A percentile compares a stretch with the other conserved stretches of the same genome.
These are phyloP conservation scores for Druon quercuslanigerum DNA, from an alignment of 1,140 invertebrate genomes.

Conservation along the genomic window DNA sequence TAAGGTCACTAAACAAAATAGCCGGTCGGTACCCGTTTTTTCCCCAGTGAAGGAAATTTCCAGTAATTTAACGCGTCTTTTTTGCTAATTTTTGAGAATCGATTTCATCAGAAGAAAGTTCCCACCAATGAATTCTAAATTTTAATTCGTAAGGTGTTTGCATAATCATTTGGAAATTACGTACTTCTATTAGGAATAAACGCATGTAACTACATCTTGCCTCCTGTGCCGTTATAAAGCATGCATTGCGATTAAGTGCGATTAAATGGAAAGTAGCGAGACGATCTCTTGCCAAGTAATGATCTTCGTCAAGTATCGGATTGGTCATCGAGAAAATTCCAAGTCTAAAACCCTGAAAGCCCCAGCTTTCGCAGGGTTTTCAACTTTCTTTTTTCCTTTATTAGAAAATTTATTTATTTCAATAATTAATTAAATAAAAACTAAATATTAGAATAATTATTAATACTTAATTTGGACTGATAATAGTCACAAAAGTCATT, in stretches of 20 bases:
- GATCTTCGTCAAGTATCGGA: slow-evolving; percentile 40
- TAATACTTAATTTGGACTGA: too few relatives aligned
- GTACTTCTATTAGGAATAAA: slow-evolving; percentile 5
- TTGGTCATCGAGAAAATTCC: slow-evolving; percentile 31
- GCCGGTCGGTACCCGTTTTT: too few relatives aligned
- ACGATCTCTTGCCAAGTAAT: slow-evolving; percentile 39
- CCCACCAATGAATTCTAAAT: too few relatives aligned
- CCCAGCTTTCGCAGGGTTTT: slow-evolving; percentile 18
- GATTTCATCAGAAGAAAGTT: too few relatives aligned
- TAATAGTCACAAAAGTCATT: too few relatives aligned
- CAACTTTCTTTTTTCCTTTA: slow-evolving; percentile 45
- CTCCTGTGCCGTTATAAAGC: background rate
- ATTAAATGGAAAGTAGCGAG: slow-evolving; percentile 47
- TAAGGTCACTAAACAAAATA: too few relatives aligned
- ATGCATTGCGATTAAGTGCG: slow-evolving; percentile 37
- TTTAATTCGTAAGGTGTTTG: background rate
- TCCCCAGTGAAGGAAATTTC: too few relatives aligned
- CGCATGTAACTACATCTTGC: slow-evolving; percentile 3
- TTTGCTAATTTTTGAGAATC: too few relatives aligned
- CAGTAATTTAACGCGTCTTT: too few relatives aligned
- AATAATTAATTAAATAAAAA: too few relatives aligned
- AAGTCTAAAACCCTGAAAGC: background rate
- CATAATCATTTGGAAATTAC: slow-evolving; percentile 8
- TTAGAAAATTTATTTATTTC: too few relatives aligned
- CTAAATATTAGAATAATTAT: too few relatives aligned